Evolutionary conservation across 1,140 invertebrate species (phyloP), one percentile per base, ranked within the genome.

Genomic region (Bombus difficillimus): DNA sequence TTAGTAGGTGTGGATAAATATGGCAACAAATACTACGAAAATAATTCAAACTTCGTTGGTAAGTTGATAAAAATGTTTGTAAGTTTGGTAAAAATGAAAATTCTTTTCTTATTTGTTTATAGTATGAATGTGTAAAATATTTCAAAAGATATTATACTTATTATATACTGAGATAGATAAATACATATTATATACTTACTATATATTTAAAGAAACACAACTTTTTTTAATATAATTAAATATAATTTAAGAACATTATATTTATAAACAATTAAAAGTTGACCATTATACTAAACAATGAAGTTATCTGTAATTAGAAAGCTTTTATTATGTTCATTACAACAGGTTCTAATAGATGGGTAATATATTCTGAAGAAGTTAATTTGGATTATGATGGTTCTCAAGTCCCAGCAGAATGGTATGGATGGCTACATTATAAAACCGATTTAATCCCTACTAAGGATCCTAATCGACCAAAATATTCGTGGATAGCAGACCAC

Each of bases 21-120:
- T 95, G 99, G 99, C 57, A 99, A 99, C 95, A 98, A 98, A 94
- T 99, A 99, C 94, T 99, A 96, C 94, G 97, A 99, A 96, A 99
- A 99, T 93, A 97, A 98, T 43, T 95, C 96, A 68, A 98, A 98
- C 93, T 99, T 99, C 95, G 97, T 98, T 93, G 97, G 98, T 95
- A 91, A 94, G 88, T 69, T 78, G 34, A 25, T n/a, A n/a, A n/a
- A n/a, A n/a, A n/a, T n/a, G n/a, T n/a, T n/a, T n/a, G n/a, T n/a
- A n/a, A n/a, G n/a, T n/a, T n/a, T n/a, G n/a, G n/a, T n/a, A 41
- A 57, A 25, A n/a, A 71, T 83, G 57, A 37, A 41, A 69, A 68
- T 39, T 68, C 18, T 41, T 69, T 25, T 53, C 62, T 62, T 62
- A 28, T 62, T 62, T 13, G 59, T 62, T 62, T n/a, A n/a, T 79